A percentile compares a stretch with the other conserved stretches of the same genome.
These are phyloP conservation scores for Phaenicophaeus curvirostris DNA, from an alignment of 2,797 vertebrate species.

Conservation along the genomic window DNA sequence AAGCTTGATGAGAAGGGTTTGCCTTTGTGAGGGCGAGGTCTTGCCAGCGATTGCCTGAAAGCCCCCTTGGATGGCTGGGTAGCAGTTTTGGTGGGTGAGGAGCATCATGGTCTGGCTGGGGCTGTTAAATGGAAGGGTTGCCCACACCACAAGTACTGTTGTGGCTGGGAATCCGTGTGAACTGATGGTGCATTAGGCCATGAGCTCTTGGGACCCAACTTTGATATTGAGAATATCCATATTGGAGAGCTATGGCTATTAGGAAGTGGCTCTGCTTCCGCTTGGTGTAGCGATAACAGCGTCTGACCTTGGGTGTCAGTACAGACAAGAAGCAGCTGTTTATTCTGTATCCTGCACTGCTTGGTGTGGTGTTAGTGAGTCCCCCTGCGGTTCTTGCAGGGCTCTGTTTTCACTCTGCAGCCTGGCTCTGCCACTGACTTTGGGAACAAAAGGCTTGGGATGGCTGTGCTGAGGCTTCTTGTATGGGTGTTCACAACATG, in stretches of 20 bases:
- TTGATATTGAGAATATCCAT: not conserved
- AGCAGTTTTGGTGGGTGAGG: not conserved
- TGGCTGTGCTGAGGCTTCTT: rapidly evolving
- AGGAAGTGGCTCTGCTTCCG: not conserved
- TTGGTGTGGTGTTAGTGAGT: not conserved
- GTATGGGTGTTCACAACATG: not conserved
- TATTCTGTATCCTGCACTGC: not conserved
- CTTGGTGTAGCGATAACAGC: not conserved
- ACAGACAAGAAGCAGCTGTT: not conserved
- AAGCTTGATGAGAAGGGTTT: no score
- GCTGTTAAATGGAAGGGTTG: not conserved
- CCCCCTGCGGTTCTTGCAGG: not conserved
- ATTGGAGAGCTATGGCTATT: not conserved
- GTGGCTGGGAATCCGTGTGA: not conserved
- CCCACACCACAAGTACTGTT: not conserved
- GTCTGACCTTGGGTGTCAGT: not conserved
- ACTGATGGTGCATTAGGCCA: not conserved
- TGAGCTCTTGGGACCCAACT: not conserved
- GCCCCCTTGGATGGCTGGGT: not conserved
- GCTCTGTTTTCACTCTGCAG: not conserved
- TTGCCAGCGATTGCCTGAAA: not conserved
- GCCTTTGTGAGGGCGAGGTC: not conserved
- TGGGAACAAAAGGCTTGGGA: not conserved
- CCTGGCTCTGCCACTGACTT: not conserved
- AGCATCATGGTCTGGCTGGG: not conserved